These are phyloP conservation scores for Muntiacus muntjak DNA, from an alignment of 2,113 vertebrate species.

Conservation along the genomic window DNA sequence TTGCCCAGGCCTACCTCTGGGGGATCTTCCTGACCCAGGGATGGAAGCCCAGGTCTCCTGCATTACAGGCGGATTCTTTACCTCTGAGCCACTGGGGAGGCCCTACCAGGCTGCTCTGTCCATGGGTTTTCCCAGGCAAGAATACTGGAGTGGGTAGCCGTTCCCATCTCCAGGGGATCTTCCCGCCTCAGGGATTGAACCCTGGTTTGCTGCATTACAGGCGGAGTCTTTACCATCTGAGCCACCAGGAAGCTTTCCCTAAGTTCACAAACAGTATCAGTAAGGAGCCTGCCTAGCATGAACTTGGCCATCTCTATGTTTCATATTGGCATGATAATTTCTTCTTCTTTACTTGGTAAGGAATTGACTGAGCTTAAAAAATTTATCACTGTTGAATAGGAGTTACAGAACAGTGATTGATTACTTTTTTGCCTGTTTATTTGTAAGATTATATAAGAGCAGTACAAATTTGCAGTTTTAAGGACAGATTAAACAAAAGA, in stretches of 20 bases:
- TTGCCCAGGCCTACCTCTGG: not conserved
- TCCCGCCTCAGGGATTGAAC: not conserved
- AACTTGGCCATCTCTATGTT: not conserved
- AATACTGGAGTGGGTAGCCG: not conserved
- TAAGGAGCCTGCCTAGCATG: not conserved
- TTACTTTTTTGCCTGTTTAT: slow-evolving; percentile 12
- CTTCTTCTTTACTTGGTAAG: not conserved
- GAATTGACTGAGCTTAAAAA: not conserved
- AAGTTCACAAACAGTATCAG: not conserved
- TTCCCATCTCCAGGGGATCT: not conserved
- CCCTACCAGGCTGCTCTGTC: not conserved
- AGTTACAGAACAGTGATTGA: not conserved
- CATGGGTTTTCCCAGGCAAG: not conserved
- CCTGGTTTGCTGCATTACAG: not conserved
- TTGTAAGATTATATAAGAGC: not conserved
- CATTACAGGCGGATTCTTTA: not conserved
- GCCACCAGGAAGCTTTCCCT: not conserved
- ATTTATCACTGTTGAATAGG: not conserved
- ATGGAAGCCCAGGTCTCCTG: not conserved
- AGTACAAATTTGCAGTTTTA: not conserved
- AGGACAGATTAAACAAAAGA: not conserved
- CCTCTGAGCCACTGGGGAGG: not conserved
- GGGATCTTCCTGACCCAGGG: not conserved
- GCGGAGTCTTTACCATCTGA: not conserved
- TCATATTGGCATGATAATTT: not conserved